Base-by-base conservation (phyloP, 1,140 invertebrate genomes). In the Rhopalosiphum maidis region DNA sequence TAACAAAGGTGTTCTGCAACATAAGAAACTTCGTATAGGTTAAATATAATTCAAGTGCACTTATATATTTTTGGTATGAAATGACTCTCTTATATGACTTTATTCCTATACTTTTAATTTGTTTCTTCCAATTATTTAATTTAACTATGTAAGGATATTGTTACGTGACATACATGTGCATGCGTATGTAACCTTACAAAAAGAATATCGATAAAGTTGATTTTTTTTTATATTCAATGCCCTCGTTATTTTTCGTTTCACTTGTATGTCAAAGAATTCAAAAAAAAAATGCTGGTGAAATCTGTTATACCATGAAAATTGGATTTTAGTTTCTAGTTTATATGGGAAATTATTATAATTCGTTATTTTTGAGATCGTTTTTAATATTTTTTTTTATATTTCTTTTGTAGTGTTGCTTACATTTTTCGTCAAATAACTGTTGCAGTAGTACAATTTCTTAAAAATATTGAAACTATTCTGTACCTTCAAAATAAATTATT, bases 251-350 rank as follows among this genome's bases (percentile, higher is more conserved):
- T 87, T 48, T 35, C 30, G 86, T 87, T 87, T 87, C 86, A n/a
- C 86, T 87, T 15, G 85, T 46, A 46, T 35, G 30, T n/a, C 30
- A 87, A 87, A 87, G 41, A 87, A 46, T 35, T 48, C 30, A 87
- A 18, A 87, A 87, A 87, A 87, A 86, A 48, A 35, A 46, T 48
- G 1, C 46, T 87, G n/a, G 86, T 87, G 86, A 87, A 87, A 87
- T 87, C 46, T 87, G 30, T 87, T 87, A 51, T 35, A 87, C 86
- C 86, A 87, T 87, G 46, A 87, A n/a, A 87, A n/a, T 87, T 87
- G 15, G n/a, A 48, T 87, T 87, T 87, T 35, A 87, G 43, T 87
- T 87, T 87, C 41, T 87, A 87, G 85, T 87, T 46, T 30, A 48
- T 46, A 85, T 41, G 41, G 85, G 25, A 87, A n/a, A 87, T 87